These are phyloP conservation scores for Ceratoteleas bidentatus DNA, from an alignment of 1,140 invertebrate species.

Conservation along the genomic window DNA sequence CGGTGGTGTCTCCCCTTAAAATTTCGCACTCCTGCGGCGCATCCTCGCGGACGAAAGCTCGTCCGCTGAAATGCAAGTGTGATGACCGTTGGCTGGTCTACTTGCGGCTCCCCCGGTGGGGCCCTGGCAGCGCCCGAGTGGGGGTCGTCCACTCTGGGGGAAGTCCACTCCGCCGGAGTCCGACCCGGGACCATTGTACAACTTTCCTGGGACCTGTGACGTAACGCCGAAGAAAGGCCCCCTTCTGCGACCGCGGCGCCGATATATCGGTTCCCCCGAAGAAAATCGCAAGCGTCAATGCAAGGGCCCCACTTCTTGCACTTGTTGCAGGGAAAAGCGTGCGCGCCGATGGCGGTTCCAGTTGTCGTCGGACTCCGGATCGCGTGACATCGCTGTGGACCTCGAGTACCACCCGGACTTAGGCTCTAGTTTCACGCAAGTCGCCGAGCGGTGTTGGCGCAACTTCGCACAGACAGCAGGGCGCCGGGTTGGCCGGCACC, in stretches of 20 bases:
- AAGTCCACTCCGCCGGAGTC: constrained; percentile 9
- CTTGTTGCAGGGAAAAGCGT: constrained; percentile 48
- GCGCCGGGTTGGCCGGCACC: neutral
- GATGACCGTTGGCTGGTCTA: constrained; percentile 63
- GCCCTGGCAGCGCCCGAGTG: constrained; percentile 5
- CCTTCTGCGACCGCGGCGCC: constrained; percentile 20
- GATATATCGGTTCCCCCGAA: constrained; percentile 23
- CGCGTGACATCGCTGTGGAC: constrained; percentile 33
- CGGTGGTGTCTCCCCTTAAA: neutral
- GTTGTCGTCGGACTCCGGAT: constrained; percentile 40
- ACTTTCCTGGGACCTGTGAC: constrained; percentile 70
- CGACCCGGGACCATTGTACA: constrained; percentile 64
- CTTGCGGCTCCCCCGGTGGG: constrained; percentile 21
- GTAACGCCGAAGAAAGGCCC: constrained; percentile 65
- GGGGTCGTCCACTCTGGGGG: constrained; percentile 18
- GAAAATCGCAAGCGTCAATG: constrained; percentile 30
- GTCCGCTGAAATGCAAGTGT: constrained; percentile 50
- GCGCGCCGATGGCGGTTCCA: constrained; percentile 37
- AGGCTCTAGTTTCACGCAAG: neutral
- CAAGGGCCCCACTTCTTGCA: constrained; percentile 56
- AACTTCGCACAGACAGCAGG: neutral
- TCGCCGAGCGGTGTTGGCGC: neutral
- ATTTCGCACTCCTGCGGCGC: too few species aligned
- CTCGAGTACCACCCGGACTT: neutral
- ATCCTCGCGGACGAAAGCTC: constrained; percentile 17